phyloP scores from a whole-genome alignment of 1,140 invertebrate genomes.

The Drosophila bipectinata region DNA sequence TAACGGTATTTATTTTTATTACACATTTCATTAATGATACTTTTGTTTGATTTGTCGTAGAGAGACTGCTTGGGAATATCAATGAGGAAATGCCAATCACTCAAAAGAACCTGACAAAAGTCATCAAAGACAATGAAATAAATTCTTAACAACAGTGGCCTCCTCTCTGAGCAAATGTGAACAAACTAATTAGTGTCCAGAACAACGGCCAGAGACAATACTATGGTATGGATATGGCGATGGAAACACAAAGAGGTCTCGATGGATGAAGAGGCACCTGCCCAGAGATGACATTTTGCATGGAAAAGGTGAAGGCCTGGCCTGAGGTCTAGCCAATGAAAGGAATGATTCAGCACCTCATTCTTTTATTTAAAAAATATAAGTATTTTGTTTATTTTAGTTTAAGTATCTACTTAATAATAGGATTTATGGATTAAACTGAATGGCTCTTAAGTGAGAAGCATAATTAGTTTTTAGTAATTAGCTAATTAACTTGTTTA shows the following conservation, averaged over 20 bases:
- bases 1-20: slow-evolving; percentile 47
- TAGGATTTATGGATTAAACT: neutral
- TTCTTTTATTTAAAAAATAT: neutral
- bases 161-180: slow-evolving; percentile 38
- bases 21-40: slow-evolving; percentile 20
- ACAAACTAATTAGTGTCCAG: slow-evolving; percentile 58
- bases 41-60: neutral
- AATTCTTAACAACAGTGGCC: slow-evolving; percentile 38
- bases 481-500: neutral
- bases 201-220: slow-evolving; percentile 13
- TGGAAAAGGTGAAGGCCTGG: slow-evolving; percentile 17
- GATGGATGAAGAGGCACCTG: neutral
- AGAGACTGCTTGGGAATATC: slow-evolving; percentile 3
- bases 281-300: slow-evolving; percentile 12
- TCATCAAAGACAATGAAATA: slow-evolving; percentile 56
- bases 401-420: neutral
- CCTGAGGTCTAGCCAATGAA: neutral
- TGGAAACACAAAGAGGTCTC: slow-evolving; percentile 11
- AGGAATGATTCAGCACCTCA: neutral
- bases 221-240: neutral
- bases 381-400: neutral
- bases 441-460: neutral
- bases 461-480: neutral
- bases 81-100: slow-evolving; percentile 37
- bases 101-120: slow-evolving; percentile 4